A percentile compares a stretch with the other conserved stretches of the same genome.
These are phyloP conservation scores for Hydrozoanthus gracilis DNA, from an alignment of 92 coral and sea anemone genomes.

Conservation along the genomic window DNA sequence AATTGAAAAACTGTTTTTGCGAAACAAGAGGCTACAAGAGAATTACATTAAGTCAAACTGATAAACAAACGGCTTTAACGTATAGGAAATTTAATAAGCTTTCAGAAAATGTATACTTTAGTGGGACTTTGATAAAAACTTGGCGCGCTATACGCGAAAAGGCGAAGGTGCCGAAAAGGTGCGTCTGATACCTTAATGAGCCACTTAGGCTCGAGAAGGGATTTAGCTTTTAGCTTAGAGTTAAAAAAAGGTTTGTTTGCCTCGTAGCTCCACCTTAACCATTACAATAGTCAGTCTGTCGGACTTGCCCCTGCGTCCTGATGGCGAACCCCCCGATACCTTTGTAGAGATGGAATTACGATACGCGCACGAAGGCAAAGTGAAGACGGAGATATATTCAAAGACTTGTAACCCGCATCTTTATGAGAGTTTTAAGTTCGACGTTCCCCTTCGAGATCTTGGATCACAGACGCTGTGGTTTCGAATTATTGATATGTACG, in stretches of 20 bases:
- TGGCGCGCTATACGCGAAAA: too few relatives aligned
- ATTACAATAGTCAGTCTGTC: slow-evolving; percentile 85
- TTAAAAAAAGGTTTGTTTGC: neutral
- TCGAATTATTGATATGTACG: slow-evolving; percentile 89
- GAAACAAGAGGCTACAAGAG: too few relatives aligned
- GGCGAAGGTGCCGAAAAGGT: too few relatives aligned
- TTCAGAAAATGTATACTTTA: too few relatives aligned
- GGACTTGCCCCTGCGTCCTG: slow-evolving; percentile 84
- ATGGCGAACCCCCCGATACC: slow-evolving; percentile 84
- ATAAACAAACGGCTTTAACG: too few relatives aligned
- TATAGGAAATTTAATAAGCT: too few relatives aligned
- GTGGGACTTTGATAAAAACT: too few relatives aligned
- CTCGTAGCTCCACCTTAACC: slow-evolving; percentile 81
- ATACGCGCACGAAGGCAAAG: slow-evolving; percentile 84
- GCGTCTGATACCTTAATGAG: too few relatives aligned
- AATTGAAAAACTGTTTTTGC: too few relatives aligned
- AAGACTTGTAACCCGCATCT: slow-evolving; percentile 86
- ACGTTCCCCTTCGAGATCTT: slow-evolving; percentile 92
- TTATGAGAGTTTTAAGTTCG: slow-evolving; percentile 96
- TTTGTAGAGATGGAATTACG: slow-evolving; percentile 83
- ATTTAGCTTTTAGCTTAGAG: neutral
- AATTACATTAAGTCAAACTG: too few relatives aligned
- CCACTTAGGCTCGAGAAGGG: too few relatives aligned
- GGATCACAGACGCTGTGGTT: slow-evolving; percentile 91
- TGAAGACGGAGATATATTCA: slow-evolving; percentile 85